Percentiles rank a stretch among this genome's conserved stretches.
These are phyloP conservation scores for Myotis myotis DNA, from an alignment of 2,797 vertebrate genomes.

Conservation along the genomic window DNA sequence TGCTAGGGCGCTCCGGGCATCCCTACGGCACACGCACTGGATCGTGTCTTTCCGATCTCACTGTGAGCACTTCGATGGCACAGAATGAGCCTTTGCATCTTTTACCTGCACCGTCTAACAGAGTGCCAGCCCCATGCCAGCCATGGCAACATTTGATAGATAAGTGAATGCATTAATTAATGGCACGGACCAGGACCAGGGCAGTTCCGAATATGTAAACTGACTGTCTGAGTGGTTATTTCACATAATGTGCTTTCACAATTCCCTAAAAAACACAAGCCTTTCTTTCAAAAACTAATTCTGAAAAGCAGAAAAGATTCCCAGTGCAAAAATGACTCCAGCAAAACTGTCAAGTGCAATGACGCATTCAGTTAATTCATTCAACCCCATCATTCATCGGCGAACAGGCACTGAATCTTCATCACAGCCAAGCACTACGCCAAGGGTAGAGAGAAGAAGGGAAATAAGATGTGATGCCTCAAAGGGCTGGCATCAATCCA, in stretches of 20 bases:
- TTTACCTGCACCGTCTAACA: background rate
- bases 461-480: background rate
- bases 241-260: background rate
- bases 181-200: background rate
- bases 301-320: conserved; percentile 43
- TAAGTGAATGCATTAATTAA: background rate
- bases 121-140: background rate
- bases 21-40: too few relatives aligned
- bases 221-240: background rate
- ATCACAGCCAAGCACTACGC: background rate
- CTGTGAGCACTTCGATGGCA: background rate
- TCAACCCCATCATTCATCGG: conserved; percentile 51
- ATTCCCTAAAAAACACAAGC: background rate
- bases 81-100: background rate
- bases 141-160: background rate
- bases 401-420: conserved; percentile 58
- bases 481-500: too few relatives aligned
- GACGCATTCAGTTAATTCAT: conserved; percentile 35
- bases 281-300: conserved; percentile 46
- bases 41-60: background rate
- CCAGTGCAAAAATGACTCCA: conserved; percentile 47
- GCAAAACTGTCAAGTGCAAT: conserved; percentile 42
- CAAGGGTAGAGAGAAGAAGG: background rate
- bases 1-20: background rate
- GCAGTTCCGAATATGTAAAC: background rate